Conservation (phyloP, 2,888 invertebrate species). For the Catocala sponsa region DNA sequence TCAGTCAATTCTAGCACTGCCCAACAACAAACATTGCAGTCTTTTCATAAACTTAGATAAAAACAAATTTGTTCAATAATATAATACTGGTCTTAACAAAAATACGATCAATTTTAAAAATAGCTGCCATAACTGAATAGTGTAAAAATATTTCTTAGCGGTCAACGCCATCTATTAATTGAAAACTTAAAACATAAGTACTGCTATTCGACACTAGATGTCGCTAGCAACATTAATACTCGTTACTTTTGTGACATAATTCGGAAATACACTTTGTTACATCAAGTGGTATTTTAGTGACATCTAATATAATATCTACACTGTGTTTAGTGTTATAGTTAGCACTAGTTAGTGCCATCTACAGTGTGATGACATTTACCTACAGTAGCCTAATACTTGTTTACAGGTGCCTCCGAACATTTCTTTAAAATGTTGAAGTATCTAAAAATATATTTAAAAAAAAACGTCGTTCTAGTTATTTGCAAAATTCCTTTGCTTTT, state of each 20-base stretch:
- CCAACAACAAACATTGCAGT: slow-evolving; percentile 35
- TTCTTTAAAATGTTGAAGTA: neutral
- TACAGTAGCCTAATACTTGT: slow-evolving; percentile 44
- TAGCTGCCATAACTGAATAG: slow-evolving; percentile 43
- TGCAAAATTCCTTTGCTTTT: neutral
- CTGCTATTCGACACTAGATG: slow-evolving; percentile 30
- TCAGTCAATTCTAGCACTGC: slow-evolving; percentile 22
- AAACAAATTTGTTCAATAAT: slow-evolving; percentile 43
- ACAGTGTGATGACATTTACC: slow-evolving; percentile 29
- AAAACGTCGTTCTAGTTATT: neutral
- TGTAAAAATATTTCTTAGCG: slow-evolving; percentile 44
- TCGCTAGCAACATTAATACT: slow-evolving; percentile 32
- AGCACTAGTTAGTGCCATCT: slow-evolving; percentile 42
- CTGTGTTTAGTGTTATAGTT: slow-evolving; percentile 35
- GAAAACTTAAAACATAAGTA: slow-evolving; percentile 38
- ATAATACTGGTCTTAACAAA: slow-evolving; percentile 46
- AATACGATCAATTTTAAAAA: slow-evolving; percentile 37
- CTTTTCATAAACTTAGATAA: slow-evolving; percentile 36
- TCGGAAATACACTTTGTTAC: slow-evolving; percentile 38
- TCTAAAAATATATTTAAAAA: neutral
- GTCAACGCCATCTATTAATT: slow-evolving; percentile 42
- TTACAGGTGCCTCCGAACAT: slow-evolving; percentile 21
- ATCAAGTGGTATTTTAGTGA: slow-evolving; percentile 32
- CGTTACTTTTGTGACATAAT: slow-evolving; percentile 40
- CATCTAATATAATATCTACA: slow-evolving; percentile 32